A percentile compares a stretch with the other conserved stretches of the same genome.
These are phyloP conservation scores for Drosophila algonquin DNA, from an alignment of 2,888 invertebrate genomes.

Conservation along the genomic window DNA sequence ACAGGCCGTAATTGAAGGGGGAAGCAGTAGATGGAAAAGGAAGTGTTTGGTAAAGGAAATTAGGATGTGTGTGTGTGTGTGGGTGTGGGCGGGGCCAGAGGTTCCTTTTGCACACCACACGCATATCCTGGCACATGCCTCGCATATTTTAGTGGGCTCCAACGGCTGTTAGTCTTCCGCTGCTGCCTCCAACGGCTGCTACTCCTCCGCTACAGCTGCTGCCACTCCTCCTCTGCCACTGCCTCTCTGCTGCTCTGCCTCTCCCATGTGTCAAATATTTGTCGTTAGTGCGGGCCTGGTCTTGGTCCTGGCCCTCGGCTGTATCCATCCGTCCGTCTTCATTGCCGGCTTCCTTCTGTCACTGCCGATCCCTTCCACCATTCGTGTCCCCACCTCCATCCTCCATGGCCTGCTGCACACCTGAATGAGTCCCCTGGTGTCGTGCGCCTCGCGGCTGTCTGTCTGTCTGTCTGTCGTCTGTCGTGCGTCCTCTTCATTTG, in stretches of 20 bases:
- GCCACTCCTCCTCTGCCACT: conserved; percentile 22
- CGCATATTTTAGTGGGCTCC: conserved; percentile 59
- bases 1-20: neutral
- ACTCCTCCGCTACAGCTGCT: too few relatives aligned
- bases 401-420: conserved; percentile 35
- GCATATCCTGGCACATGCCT: conserved; percentile 65
- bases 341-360: conserved; percentile 24
- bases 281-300: conserved; percentile 63
- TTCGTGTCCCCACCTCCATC: neutral
- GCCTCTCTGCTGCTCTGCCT: too few relatives aligned
- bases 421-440: conserved; percentile 58
- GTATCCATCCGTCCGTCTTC: conserved; percentile 58
- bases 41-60: neutral
- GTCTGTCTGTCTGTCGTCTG: conserved; percentile 20
- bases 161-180: neutral
- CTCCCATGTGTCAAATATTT: conserved; percentile 72
- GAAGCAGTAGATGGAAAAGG: neutral
- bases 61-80: conserved; percentile 1
- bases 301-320: conserved; percentile 31
- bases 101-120: conserved; percentile 32
- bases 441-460: conserved; percentile 63
- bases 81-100: neutral
- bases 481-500: conserved; percentile 28
- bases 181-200: too few relatives aligned
- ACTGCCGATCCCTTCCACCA: conserved; percentile 4